Evolutionary conservation across 2,888 invertebrate genomes (phyloP).

Genomic region (Heteromyza rotundicornis): DNA sequence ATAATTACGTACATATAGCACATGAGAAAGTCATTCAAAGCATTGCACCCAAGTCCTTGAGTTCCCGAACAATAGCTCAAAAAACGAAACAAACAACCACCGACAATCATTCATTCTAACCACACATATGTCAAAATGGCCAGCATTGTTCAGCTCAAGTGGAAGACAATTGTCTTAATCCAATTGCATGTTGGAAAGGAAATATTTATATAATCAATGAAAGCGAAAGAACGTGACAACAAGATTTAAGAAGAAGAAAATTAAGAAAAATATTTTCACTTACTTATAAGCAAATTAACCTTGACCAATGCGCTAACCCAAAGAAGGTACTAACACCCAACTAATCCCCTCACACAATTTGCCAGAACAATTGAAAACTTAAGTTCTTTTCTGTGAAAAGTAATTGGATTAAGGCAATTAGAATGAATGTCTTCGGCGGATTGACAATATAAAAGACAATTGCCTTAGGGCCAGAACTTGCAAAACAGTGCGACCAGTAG

Average conservation of each 20-base stretch:
- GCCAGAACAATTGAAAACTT: slow-evolving; percentile 42
- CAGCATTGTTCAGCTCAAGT: slow-evolving; percentile 21
- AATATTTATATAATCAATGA: too few species aligned
- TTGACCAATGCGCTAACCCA: slow-evolving; percentile 25
- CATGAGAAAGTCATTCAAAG: too few species aligned
- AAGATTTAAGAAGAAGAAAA: too few species aligned
- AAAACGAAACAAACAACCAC: too few species aligned
- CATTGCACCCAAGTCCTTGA: too few species aligned
- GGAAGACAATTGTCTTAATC: slow-evolving; percentile 44
- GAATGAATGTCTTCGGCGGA: slow-evolving; percentile 36
- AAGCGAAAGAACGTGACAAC: too few species aligned
- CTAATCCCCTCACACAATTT: slow-evolving; percentile 46
- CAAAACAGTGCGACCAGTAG: slow-evolving; percentile 1
- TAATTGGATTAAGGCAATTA: slow-evolving; percentile 56
- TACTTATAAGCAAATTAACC: slow-evolving; percentile 46
- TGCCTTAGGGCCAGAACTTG: slow-evolving; percentile 16
- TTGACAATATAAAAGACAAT: slow-evolving; percentile 33
- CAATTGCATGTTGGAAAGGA: slow-evolving; percentile 34
- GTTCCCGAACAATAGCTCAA: too few species aligned
- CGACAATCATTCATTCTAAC: too few species aligned
- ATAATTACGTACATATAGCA: too few species aligned
- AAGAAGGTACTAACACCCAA: not conserved
- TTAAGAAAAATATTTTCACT: too few species aligned
- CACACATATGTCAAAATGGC: not conserved
- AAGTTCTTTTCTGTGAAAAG: slow-evolving; percentile 41